Base-by-base conservation (phyloP, 2,113 vertebrate species). In the Oncorhynchus kisutch region DNA sequence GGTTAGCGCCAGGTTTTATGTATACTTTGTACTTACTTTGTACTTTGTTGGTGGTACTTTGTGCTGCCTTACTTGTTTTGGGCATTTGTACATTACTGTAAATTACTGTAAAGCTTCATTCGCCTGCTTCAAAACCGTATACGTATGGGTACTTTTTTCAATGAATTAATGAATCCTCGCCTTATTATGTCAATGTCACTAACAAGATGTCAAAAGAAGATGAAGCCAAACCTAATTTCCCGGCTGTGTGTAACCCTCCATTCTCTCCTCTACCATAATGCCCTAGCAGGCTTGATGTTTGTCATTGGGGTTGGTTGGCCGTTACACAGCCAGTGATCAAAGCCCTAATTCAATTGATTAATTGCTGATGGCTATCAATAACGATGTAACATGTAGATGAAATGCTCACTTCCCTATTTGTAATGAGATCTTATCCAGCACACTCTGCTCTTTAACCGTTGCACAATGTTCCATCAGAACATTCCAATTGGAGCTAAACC, bases 401-500 rank as follows among this genome's bases (percentile, higher is more conserved):
- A 86, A 86, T 77, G 77, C 69, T 74, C 65, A 84, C 84, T 75
- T 87, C 79, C 79, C 74, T 77, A 72, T 75, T 51, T 81, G 75
- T 88, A 90, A 90, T 89, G 85, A 89, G 84, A 86, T 82, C 74
- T 71, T 77, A 86, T 90, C 88, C 86, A 90, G 90, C 87, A 90
- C 81, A 76, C 31, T 75, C 65, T 79, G 70, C 79, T 83, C 78
- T 84, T 83, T 81, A 81, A 86, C 78, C 81, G 71, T 27, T 27
- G 77, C 78, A 51, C 49, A 51, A 16, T 16, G 13, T 78, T 34
- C 78, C 68, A 84, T 68, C 67, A 69, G 72, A 73, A 76, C 29
- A 74, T 71, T 76, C 66, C 74, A 75, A 73, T 72, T 62, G 65
- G 64, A 67, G 69, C 60, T 74, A 77, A 79, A 84, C 84, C 76